Evolutionary conservation across 2,888 invertebrate species (phyloP), one percentile per base, ranked within the genome.

Genomic region (Balanococcus diminutus): DNA sequence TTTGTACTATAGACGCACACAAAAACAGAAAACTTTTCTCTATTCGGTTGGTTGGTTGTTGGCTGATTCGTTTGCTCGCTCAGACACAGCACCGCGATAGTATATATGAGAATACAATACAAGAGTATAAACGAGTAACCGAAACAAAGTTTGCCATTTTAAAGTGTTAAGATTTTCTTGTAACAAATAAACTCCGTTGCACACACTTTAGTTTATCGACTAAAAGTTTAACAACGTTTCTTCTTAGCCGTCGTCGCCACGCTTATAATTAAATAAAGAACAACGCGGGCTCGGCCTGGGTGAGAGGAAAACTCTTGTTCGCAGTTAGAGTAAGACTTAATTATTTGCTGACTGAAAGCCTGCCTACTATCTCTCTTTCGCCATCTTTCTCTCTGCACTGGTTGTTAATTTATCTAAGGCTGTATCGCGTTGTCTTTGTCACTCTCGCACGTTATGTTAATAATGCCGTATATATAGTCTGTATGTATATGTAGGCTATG

Each of bases 171-270:
- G 82, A 82, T 82, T 82, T 82, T 82, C 82, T 82, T 82, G 82
- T 82, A 82, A 82, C 82, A 82, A 82, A 82, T 82, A 82, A 82
- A 82, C 82, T 82, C 51, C 82, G 51, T 25, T 82, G 82, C 51
- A 51, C 83, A 61, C 84, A 84, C 84, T 84, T 84, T 84, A 79
- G 84, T 84, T 84, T 72, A 75, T 84, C 84, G 84, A 84, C 84
- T 39, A 84, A 84, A 84, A 84, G 84, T 84, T 84, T 75, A 75
- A 75, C 75, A 84, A 84, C 84, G 75, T 84, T 84, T 84, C 84
- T 84, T 84, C 84, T 84, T 84, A 84, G 84, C 84, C 84, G 84
- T 84, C 84, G 84, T 84, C 84, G 84, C 84, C 84, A 84, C 84
- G 75, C 84, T 84, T 72, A 84, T 84, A 84, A 79, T 84, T 84